Conservation (phyloP, 2,888 invertebrate species). For the Lamellibrachia satsuma region DNA sequence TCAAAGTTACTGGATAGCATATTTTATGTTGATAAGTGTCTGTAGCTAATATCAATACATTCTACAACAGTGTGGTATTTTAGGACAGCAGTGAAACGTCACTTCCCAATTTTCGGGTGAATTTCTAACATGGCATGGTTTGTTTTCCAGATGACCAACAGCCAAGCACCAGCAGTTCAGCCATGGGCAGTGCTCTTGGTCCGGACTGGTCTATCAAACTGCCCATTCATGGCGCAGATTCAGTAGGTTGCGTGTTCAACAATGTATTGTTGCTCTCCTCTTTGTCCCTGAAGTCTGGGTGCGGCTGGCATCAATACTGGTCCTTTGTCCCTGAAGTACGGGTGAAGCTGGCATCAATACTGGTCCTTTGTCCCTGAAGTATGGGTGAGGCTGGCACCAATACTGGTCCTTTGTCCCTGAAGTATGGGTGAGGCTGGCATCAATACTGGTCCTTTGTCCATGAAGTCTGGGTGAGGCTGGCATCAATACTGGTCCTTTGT, state of each 20-base stretch:
- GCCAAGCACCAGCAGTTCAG: background rate
- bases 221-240: slow-evolving; percentile 66
- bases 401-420: too few species aligned
- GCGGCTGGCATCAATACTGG: slow-evolving; percentile 18
- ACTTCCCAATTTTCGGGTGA: background rate
- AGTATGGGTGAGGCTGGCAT: too few species aligned
- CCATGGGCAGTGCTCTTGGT: slow-evolving; percentile 88
- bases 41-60: background rate
- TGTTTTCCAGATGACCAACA: background rate
- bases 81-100: background rate
- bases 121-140: background rate
- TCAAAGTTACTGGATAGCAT: too few species aligned
- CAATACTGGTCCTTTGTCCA: too few species aligned
- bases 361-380: too few species aligned
- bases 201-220: slow-evolving; percentile 92
- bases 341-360: too few species aligned
- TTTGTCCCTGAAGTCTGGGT: too few species aligned
- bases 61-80: background rate
- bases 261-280: background rate
- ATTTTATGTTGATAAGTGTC: too few species aligned
- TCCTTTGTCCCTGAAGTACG: too few species aligned
- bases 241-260: slow-evolving; percentile 17
- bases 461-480: too few species aligned
- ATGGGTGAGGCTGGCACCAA: too few species aligned
- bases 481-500: too few species aligned